These are phyloP conservation scores for Charanyca ferruginea DNA, from an alignment of 2,888 invertebrate genomes.

Conservation along the genomic window DNA sequence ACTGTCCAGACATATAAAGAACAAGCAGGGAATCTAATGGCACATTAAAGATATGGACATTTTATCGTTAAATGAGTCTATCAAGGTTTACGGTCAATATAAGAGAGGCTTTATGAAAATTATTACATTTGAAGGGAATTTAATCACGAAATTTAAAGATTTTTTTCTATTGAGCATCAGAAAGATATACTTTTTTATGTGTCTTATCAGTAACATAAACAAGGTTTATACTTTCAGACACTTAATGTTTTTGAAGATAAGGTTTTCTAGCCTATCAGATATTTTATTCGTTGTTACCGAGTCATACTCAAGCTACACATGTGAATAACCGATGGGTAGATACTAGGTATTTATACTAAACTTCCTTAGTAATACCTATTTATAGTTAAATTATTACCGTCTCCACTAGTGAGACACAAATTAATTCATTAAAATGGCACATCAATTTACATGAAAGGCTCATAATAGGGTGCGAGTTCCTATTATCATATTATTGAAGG, in stretches of 20 bases:
- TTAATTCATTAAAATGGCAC: slow-evolving; percentile 39
- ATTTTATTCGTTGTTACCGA: not conserved
- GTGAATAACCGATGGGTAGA: too few species aligned
- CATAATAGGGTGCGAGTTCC: slow-evolving; percentile 24
- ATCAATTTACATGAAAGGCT: slow-evolving; percentile 36
- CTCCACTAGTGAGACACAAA: slow-evolving; percentile 1
- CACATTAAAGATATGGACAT: slow-evolving; percentile 82
- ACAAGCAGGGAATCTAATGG: slow-evolving; percentile 77
- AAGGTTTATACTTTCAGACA: slow-evolving; percentile 13
- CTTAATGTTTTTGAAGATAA: slow-evolving; percentile 25
- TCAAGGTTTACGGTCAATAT: slow-evolving; percentile 77
- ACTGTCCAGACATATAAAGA: slow-evolving; percentile 75
- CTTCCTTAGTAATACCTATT: not conserved
- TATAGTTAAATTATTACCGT: not conserved
- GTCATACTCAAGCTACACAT: too few species aligned
- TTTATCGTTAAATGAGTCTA: slow-evolving; percentile 77
- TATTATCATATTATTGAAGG: slow-evolving; percentile 36
- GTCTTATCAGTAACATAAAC: slow-evolving; percentile 38
- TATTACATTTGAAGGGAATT: slow-evolving; percentile 54
- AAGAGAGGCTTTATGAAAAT: slow-evolving; percentile 59
- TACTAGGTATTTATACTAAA: too few species aligned
- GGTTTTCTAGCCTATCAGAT: not conserved
- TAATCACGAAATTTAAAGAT: slow-evolving; percentile 50
- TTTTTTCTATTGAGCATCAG: slow-evolving; percentile 8
- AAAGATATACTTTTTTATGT: slow-evolving; percentile 31